These are phyloP conservation scores for Pentalonia nigronervosa DNA, from an alignment of 1,140 invertebrate genomes.

Conservation along the genomic window DNA sequence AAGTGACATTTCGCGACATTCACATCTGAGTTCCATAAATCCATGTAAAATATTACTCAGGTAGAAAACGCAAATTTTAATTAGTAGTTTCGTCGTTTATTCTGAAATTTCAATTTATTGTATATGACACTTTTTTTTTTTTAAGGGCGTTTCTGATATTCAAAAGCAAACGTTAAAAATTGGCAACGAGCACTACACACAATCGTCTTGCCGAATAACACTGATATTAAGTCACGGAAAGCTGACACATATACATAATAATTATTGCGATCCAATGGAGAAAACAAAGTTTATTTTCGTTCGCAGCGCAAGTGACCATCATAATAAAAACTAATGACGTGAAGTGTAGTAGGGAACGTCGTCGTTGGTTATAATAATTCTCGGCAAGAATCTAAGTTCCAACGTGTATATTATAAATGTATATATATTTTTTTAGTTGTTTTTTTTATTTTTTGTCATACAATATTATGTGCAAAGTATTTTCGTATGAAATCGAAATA, in stretches of 20 bases:
- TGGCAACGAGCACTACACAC: background rate
- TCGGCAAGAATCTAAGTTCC: background rate
- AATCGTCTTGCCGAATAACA: background rate
- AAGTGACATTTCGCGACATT: background rate
- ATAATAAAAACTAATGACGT: constrained; percentile 20
- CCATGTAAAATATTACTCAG: constrained; percentile 33
- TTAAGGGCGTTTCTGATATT: background rate
- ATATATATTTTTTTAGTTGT: background rate
- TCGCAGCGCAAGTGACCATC: background rate
- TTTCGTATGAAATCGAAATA: background rate
- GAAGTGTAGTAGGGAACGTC: background rate
- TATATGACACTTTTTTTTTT: background rate
- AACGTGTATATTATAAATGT: background rate
- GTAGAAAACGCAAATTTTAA: constrained; percentile 18
- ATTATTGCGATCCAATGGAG: constrained; percentile 17
- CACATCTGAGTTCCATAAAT: constrained; percentile 35
- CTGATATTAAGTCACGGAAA: background rate
- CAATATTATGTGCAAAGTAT: background rate
- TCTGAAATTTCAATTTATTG: background rate
- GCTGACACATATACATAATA: background rate
- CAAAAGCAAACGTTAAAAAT: background rate
- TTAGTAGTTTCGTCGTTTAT: background rate
- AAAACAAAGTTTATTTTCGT: constrained; percentile 34
- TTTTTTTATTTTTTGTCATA: background rate
- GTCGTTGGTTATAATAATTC: background rate